Conservation (phyloP, 2,797 vertebrate genomes). For the Coilia nasus region DNA sequence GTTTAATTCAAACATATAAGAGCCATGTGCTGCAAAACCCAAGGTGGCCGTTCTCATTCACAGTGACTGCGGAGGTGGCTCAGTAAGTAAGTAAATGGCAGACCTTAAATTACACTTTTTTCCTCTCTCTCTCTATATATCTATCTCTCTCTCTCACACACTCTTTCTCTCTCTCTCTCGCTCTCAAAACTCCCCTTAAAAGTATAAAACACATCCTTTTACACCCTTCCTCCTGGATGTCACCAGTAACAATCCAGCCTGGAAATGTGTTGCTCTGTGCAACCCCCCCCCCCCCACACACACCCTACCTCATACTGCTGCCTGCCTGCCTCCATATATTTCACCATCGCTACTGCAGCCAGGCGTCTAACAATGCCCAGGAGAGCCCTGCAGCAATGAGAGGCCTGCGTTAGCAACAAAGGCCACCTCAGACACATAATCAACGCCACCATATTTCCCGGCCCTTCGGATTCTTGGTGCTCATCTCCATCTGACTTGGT, state of each 20-base stretch:
- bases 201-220: neutral
- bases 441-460: constrained; percentile 44
- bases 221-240: neutral
- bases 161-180: no score
- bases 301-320: no score
- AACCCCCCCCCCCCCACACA: neutral
- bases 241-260: neutral
- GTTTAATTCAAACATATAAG: constrained; percentile 15
- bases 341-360: constrained; percentile 40
- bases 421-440: constrained; percentile 48
- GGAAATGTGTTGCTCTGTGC: neutral
- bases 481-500: constrained; percentile 60
- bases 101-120: constrained; percentile 8
- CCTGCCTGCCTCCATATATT: neutral
- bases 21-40: neutral
- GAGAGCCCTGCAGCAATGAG: constrained; percentile 30
- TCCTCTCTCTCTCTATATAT: neutral
- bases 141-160: no score
- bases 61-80: neutral
- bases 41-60: neutral
- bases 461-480: constrained; percentile 55
- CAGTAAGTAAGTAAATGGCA: neutral
- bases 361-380: constrained; percentile 37
- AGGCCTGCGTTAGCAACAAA: constrained; percentile 47
- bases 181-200: no score